These are phyloP conservation scores for Syndactyla subalaris DNA, from an alignment of 2,797 vertebrate genomes.

Conservation along the genomic window DNA sequence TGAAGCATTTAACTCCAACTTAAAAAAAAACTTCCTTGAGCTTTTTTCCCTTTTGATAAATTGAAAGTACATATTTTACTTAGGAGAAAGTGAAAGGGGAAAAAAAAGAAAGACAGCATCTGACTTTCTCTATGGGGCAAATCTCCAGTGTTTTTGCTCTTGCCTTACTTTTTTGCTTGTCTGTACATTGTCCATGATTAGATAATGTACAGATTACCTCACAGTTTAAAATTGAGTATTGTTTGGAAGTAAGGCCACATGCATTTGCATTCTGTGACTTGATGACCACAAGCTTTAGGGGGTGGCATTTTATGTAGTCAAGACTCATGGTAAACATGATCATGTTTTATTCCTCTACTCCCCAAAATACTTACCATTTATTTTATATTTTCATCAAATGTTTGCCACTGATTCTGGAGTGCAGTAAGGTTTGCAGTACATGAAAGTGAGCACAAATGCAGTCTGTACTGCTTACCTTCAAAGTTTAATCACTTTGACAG, in stretches of 20 bases:
- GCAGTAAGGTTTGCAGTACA: not conserved
- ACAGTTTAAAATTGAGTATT: not conserved
- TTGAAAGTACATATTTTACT: not conserved
- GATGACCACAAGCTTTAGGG: not conserved
- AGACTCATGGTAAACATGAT: not conserved
- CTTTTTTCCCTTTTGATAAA: not conserved
- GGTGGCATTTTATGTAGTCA: not conserved
- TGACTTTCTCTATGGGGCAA: not conserved
- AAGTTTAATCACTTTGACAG: not conserved
- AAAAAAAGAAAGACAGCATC: not conserved
- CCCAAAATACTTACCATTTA: not conserved
- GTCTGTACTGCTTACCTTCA: not conserved
- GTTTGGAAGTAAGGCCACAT: not conserved
- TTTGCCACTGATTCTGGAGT: not conserved
- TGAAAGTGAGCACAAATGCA: not conserved
- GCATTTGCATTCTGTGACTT: not conserved
- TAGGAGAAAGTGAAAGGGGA: not conserved
- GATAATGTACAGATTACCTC: not conserved
- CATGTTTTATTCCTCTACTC: not conserved
- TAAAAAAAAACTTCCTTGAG: not conserved
- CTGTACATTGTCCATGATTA: not conserved
- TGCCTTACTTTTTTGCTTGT: not conserved
- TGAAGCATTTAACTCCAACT: not conserved
- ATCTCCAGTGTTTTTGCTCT: not conserved
- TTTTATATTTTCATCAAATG: not conserved